These are phyloP conservation scores for Poeciliopsis occidentalis DNA, from an alignment of 2,113 vertebrate species.

Conservation along the genomic window DNA sequence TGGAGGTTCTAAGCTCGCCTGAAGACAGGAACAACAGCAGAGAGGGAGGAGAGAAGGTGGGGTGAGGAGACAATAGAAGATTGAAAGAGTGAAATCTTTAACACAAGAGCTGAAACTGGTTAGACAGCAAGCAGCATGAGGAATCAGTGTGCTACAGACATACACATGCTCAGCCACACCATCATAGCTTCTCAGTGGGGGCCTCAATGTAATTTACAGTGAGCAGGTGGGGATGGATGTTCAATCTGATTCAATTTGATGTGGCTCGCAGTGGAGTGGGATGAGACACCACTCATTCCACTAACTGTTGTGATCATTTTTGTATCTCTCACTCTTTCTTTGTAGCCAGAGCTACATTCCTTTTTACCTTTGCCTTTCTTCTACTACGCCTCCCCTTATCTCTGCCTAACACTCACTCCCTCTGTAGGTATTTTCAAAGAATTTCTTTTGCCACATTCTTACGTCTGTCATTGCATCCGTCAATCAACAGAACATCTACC, in stretches of 20 bases:
- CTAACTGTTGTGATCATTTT: constrained; percentile 56
- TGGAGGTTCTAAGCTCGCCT: constrained; percentile 48
- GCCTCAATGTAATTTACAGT: constrained; percentile 72
- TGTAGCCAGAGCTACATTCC: constrained; percentile 20
- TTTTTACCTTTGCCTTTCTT: constrained; percentile 29
- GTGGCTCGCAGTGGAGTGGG: constrained; percentile 62
- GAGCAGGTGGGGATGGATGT: constrained; percentile 76
- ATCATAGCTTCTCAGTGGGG: constrained; percentile 59
- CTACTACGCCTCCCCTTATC: constrained; percentile 25
- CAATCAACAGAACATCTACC: not conserved
- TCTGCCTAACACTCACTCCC: constrained; percentile 17
- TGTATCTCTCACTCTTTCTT: constrained; percentile 44
- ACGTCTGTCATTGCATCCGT: not conserved
- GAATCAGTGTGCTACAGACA: constrained; percentile 40
- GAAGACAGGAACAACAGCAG: constrained; percentile 40
- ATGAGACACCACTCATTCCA: constrained; percentile 64
- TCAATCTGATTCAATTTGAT: constrained; percentile 77
- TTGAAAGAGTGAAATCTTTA: constrained; percentile 69
- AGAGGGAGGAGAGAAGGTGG: constrained; percentile 6
- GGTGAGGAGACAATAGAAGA: constrained; percentile 56
- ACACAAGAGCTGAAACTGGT: constrained; percentile 67
- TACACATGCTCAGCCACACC: constrained; percentile 36
- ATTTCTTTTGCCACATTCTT: not conserved
- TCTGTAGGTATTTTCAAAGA: constrained; percentile 26
- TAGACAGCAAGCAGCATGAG: constrained; percentile 57